These are phyloP conservation scores for Gallinago nigripennis DNA, from an alignment of 2,797 vertebrate genomes.

Conservation along the genomic window DNA sequence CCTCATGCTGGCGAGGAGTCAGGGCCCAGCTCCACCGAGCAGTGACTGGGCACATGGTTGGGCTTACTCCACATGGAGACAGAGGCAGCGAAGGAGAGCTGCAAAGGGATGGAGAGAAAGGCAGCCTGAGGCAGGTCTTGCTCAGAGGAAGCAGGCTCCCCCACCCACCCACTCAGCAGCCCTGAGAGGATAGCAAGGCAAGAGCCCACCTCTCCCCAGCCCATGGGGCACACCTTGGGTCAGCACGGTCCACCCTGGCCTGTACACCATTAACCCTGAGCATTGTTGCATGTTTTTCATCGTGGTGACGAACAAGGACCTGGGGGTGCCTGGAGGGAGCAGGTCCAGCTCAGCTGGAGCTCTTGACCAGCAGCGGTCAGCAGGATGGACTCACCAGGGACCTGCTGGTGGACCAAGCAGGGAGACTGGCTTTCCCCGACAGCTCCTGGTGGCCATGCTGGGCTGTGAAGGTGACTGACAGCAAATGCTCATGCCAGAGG, in stretches of 20 bases:
- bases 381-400: not conserved
- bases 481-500: rapidly evolving
- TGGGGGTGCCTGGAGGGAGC: not conserved
- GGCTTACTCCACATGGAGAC: not conserved
- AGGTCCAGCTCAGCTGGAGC: not conserved
- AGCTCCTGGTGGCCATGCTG: not conserved
- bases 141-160: not conserved
- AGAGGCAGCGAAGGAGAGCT: not conserved
- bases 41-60: rapidly evolving
- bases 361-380: not conserved
- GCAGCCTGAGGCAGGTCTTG: not conserved
- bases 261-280: not conserved
- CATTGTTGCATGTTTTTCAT: not conserved
- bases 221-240: rapidly evolving
- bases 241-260: not conserved
- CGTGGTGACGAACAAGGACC: not conserved
- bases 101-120: not conserved
- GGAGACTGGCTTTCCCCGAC: not conserved
- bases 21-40: not conserved
- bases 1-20: not conserved
- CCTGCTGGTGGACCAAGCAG: not conserved
- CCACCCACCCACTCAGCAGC: rapidly evolving
- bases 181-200: not conserved
- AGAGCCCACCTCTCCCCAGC: not conserved
- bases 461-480: rapidly evolving